Evolutionary conservation across 2,113 vertebrate species (phyloP).

Genomic region (Falco punctatus): DNA sequence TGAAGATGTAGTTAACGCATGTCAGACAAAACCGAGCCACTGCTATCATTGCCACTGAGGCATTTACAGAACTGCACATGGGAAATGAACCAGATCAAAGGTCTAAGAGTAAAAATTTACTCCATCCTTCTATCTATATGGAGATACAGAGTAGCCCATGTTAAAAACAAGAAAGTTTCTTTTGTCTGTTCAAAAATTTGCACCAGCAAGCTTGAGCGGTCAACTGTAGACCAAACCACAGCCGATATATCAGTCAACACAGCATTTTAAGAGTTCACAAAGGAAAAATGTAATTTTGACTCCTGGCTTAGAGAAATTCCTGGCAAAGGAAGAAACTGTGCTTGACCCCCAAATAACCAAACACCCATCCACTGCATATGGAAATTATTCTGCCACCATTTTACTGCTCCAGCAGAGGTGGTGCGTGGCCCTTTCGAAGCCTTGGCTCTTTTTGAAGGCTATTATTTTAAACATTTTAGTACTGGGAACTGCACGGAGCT

Average conservation of each 20-base stretch:
- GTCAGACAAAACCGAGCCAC: neutral
- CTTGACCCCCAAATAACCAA: constrained; percentile 33
- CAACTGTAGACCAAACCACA: neutral
- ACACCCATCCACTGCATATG: constrained; percentile 18
- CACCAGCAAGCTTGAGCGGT: neutral
- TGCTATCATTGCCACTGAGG: neutral
- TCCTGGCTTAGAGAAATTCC: constrained; percentile 41
- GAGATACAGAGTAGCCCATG: neutral
- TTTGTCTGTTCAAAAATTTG: constrained; percentile 12
- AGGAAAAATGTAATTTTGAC: constrained; percentile 21
- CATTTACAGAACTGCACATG: neutral
- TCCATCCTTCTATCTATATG: neutral
- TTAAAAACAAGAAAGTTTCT: neutral
- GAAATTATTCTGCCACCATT: constrained; percentile 65
- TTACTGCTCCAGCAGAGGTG: constrained; percentile 52
- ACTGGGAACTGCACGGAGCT: constrained; percentile 40
- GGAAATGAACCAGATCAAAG: neutral
- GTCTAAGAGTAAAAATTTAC: neutral
- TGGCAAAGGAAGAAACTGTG: constrained; percentile 30
- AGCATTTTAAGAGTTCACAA: neutral
- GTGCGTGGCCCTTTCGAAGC: neutral
- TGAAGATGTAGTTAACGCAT: neutral
- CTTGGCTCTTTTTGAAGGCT: constrained; percentile 20
- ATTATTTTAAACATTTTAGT: constrained; percentile 49
- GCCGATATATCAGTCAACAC: neutral